Evolutionary conservation across 1,140 invertebrate species (phyloP).

Genomic region (Acromyrmex charruanus): DNA sequence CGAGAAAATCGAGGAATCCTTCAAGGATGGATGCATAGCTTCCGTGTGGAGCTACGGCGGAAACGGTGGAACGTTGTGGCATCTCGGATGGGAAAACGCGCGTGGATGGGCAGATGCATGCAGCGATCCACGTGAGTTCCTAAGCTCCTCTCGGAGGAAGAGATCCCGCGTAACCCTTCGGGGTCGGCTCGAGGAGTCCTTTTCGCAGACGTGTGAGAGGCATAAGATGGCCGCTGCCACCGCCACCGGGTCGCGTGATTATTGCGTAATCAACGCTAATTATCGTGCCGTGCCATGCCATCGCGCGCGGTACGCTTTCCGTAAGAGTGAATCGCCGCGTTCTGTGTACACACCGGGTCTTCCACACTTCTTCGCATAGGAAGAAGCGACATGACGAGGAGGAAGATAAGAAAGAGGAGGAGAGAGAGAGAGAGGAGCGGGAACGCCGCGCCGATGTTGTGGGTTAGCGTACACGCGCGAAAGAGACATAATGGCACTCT

Average conservation of each 20-base stretch:
- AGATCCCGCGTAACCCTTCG: slow-evolving; percentile 55
- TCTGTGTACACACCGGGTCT: slow-evolving; percentile 3
- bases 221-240: slow-evolving; percentile 60
- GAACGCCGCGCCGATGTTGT: slow-evolving; percentile 40
- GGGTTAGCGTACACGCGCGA: slow-evolving; percentile 67
- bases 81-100: slow-evolving; percentile 37
- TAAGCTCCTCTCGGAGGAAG: slow-evolving; percentile 11
- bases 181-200: slow-evolving; percentile 39
- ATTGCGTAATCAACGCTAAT: slow-evolving; percentile 80
- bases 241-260: slow-evolving; percentile 68
- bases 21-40: slow-evolving; percentile 20
- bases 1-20: slow-evolving; percentile 47
- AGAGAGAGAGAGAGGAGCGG: neutral
- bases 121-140: slow-evolving; percentile 43
- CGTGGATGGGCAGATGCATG: slow-evolving; percentile 23
- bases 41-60: slow-evolving; percentile 32
- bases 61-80: slow-evolving; percentile 31
- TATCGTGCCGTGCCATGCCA: slow-evolving; percentile 75
- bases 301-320: slow-evolving; percentile 70
- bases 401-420: neutral
- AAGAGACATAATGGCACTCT: slow-evolving; percentile 83
- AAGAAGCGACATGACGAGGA: neutral
- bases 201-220: slow-evolving; percentile 56
- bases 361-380: neutral
- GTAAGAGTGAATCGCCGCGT: slow-evolving; percentile 64